Evolutionary conservation across 2,113 vertebrate species (phyloP), one percentile per base, ranked within the genome.

Genomic region (Nesospiza acunhae): DNA sequence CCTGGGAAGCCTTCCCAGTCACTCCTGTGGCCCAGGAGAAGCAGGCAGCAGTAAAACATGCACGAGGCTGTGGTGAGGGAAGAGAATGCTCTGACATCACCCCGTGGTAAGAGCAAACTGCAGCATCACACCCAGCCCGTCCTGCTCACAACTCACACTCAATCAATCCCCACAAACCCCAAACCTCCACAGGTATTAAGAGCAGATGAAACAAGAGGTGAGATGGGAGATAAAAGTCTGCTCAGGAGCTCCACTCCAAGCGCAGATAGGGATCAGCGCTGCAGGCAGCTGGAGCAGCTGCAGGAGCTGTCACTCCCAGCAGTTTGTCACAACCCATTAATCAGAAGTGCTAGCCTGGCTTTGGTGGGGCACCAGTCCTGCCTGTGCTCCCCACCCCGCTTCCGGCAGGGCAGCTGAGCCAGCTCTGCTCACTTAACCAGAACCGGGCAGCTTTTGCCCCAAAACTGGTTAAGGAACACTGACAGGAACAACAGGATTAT

Each of bases 101-200:
- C 28, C 59, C 63, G 23, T 0, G 0, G 0, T 3, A 23, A 33
- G 27, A 59, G 56, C 14, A 6, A 68, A 15, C 2, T 24, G 41
- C 81, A 70, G 64, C 64, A 28, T 39, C 73, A 53, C 52, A 59
- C 46, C 46, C 92, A 70, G 74, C 64, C 72, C 3, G 6, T 16
- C 74, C 86, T 70, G 82, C 75, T 47, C 50, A 5, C 55, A 52
- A 0, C 17, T 91, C 77, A 44, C 46, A 2, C 31, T 30, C 64
- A 31, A 2, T 8, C 3, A 23, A 69, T 5, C 68, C 3, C 68
- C 68, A 74, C 68, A 33, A 67, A 50, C 2, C 33, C 63, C 87
- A 33, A 16, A 39, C 0, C 58, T 33, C 73, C 69, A 13, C 28
- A 6, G 14, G 49, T 12, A 49, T 7, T 16, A 53, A 15, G 9